Evolutionary conservation across 2,113 vertebrate genomes (phyloP).

Genomic region (Garra rufa): DNA sequence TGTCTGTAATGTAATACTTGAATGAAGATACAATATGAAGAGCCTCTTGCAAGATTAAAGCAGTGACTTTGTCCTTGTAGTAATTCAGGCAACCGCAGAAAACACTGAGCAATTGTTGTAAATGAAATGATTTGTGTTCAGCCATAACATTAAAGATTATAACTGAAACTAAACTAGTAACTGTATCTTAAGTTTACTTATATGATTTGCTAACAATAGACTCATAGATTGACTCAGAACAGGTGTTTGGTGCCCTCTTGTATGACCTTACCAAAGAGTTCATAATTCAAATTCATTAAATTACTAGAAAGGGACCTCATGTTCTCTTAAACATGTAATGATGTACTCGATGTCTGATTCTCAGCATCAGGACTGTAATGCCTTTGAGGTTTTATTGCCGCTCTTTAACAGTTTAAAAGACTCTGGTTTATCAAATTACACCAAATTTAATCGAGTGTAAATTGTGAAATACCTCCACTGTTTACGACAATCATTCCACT

Average conservation of each 20-base stretch:
- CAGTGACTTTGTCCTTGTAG: not conserved
- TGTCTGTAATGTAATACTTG: conserved; percentile 11
- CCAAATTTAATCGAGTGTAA: conserved; percentile 11
- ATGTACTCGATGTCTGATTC: not conserved
- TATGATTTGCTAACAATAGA: not conserved
- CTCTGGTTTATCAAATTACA: not conserved
- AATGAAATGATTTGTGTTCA: not conserved
- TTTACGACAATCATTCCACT: not conserved
- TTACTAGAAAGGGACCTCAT: not conserved
- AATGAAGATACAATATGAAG: not conserved
- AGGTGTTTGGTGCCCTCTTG: not conserved
- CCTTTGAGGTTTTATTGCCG: not conserved
- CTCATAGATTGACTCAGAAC: not conserved
- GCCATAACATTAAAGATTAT: not conserved
- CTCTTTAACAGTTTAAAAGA: not conserved
- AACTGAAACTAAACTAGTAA: not conserved
- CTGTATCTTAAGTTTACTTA: not conserved
- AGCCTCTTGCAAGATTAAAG: not conserved
- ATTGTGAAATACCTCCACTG: not conserved
- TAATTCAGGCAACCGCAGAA: not conserved
- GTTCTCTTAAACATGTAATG: not conserved
- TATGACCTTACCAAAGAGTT: not conserved
- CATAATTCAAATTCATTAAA: conserved; percentile 5
- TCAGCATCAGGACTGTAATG: not conserved
- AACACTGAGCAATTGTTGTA: not conserved